Base-by-base conservation (phyloP, 2,888 invertebrate genomes). In the Drosophila anomelani region DNA sequence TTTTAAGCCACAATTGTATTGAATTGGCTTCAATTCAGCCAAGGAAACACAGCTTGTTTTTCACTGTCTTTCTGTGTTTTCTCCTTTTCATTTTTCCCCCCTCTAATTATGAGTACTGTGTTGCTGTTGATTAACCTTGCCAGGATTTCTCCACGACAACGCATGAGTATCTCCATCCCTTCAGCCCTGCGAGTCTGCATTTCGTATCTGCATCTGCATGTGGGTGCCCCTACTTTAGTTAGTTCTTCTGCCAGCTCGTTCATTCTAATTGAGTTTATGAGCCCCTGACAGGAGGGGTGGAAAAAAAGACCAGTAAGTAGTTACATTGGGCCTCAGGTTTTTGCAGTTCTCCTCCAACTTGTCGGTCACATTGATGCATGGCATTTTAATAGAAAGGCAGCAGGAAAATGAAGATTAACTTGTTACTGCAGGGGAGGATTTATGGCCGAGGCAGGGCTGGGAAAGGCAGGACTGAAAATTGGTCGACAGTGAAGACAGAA, bases 231-330 rank as follows among this genome's bases (percentile, higher is more conserved):
- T 64, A 60, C 55, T 63, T 59, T 47, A 46, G 55, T 56, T 46
- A 69, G 46, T 47, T 69, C 61, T 44, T 63, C 47, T 54, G 55
- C 69, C 62, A 67, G 44, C 78, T 81, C 75, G 67, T 79, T 71
- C 83, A 73, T 81, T 83, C 77, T 84, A 84, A 84, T 84, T 84
- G 84, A 80, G 83, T 85, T 83, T 76, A 55, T 60, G 70, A 47
- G 68, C 47, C 57, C 26, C 41, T 74, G 64, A 76, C 63, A 67
- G 46, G 58, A 57, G 64, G 63, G 49, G 34, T 58, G 10, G 12
- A 44, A 47, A 55, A 60, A 51, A 58, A 47, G 39, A 38, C n/a
- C 44, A 56, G 39, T 56, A 46, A 70, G 62, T 60, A 47, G 63
- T 44, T 55, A 39, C 41, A 49, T n/a, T 20, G 6, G 23, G 58